Base-by-base conservation (phyloP, 1,140 invertebrate species). In the Onthophagus taurus region DNA sequence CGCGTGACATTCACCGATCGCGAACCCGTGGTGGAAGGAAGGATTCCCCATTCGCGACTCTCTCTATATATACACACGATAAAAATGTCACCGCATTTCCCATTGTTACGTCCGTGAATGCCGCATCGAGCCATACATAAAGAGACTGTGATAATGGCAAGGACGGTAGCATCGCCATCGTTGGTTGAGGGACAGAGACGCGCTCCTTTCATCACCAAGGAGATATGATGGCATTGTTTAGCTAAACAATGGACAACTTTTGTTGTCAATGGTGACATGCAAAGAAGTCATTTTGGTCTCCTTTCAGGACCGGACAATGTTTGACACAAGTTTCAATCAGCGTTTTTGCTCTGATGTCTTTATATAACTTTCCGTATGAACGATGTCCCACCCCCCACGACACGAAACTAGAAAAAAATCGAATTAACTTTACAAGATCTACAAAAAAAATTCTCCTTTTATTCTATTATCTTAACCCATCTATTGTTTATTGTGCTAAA, bases 251-350 rank as follows among this genome's bases (percentile, higher is more conserved):
- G 39, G 55, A 52, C 53, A 58, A 58, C 55, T 58, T 58, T 58
- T 58, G 55, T 58, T 58, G 55, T 58, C 55, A 58, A 58, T 58
- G 55, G 53, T 58, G 55, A 58, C 55, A 58, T 58, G 55, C 55
- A 58, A 58, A 58, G 55, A 58, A 58, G 55, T 58, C 55, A 58
- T 58, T 58, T 55, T 55, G 49, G 54, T 44, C 48, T 51, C 47
- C 49, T 50, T 49, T 48, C 48, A 49, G 31, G 38, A 44, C 37
- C 45, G 44, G 52, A 52, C 50, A 52, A 49, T 52, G 50, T 52
- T 52, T 49, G 50, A 52, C 50, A 46, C 50, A 49, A 52, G 47
- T 52, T 52, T 52, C 50, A 52, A 52, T 52, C 50, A 41, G 47
- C 45, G 48, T 21, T 52, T 52, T 50, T 52, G 46, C 29, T 16